Evolutionary conservation across 2,113 vertebrate species (phyloP).

Genomic region (Megaceryle maxima): DNA sequence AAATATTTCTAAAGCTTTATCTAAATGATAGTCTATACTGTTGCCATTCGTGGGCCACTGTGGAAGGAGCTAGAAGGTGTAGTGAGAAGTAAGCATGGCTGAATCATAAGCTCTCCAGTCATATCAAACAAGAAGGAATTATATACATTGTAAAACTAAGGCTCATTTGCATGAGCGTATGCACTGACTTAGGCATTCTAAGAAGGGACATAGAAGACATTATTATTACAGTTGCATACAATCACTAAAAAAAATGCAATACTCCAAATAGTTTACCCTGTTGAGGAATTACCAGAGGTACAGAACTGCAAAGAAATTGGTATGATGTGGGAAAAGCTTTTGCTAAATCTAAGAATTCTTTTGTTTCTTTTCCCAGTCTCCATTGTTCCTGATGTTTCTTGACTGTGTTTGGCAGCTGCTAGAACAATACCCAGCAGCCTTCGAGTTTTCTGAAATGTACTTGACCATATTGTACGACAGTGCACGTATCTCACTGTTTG

Average conservation of each 20-base stretch:
- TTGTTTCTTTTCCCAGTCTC: conserved; percentile 76
- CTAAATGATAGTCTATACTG: not conserved
- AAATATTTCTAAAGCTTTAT: not conserved
- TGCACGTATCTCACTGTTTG: conserved; percentile 89
- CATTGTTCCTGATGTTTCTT: conserved; percentile 93
- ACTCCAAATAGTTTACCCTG: not conserved
- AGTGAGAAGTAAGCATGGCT: not conserved
- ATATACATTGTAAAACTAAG: not conserved
- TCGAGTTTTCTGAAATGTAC: conserved; percentile 95
- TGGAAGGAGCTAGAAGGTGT: not conserved
- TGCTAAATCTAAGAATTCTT: not conserved
- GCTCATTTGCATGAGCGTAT: not conserved
- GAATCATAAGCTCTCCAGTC: not conserved
- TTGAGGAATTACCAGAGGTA: not conserved
- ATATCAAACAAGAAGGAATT: not conserved
- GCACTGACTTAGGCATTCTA: not conserved
- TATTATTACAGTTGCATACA: not conserved
- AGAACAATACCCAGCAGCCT: conserved; percentile 92
- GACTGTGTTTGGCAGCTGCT: conserved; percentile 96
- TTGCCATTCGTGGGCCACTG: not conserved
- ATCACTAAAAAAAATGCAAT: not conserved
- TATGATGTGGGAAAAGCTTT: not conserved
- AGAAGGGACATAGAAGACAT: not conserved
- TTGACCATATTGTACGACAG: conserved; percentile 90
- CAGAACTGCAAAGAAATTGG: not conserved